Evolutionary conservation across 2,888 invertebrate species (phyloP).

Genomic region (Pocota personata): DNA sequence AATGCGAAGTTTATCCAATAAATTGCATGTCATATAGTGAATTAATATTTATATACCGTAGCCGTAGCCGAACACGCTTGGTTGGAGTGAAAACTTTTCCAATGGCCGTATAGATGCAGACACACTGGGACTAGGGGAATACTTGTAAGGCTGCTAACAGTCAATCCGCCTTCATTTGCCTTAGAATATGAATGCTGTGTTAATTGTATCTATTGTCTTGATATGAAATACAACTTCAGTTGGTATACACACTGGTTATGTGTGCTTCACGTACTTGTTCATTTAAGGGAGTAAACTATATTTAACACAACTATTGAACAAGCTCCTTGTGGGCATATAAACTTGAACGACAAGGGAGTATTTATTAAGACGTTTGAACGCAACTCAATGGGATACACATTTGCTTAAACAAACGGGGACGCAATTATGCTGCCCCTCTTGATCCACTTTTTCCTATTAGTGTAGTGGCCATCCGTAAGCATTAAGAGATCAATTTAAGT

Average conservation of each 20-base stretch:
- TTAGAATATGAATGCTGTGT: constrained; percentile 20
- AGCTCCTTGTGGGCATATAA: constrained; percentile 21
- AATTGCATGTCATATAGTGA: constrained; percentile 51
- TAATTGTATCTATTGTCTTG: constrained; percentile 51
- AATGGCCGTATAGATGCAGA: constrained; percentile 5
- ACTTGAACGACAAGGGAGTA: constrained; percentile 21
- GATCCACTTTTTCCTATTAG: neutral
- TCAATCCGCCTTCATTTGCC: neutral
- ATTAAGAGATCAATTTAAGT: constrained; percentile 14
- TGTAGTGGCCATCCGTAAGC: neutral
- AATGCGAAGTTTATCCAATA: constrained; percentile 56
- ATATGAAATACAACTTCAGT: neutral
- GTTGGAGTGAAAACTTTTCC: constrained; percentile 30
- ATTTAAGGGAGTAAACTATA: constrained; percentile 30
- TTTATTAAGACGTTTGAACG: constrained; percentile 26
- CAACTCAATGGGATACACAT: constrained; percentile 3
- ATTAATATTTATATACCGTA: constrained; percentile 38
- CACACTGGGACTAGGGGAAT: constrained; percentile 2
- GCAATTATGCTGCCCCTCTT: constrained; percentile 9
- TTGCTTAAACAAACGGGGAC: neutral
- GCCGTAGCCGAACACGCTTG: neutral
- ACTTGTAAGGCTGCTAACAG: constrained; percentile 14
- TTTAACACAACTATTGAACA: constrained; percentile 39
- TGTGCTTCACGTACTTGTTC: neutral
- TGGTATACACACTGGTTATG: neutral